Base-by-base conservation (phyloP, 2,888 invertebrate species). In the Odontocolon sp. region DNA sequence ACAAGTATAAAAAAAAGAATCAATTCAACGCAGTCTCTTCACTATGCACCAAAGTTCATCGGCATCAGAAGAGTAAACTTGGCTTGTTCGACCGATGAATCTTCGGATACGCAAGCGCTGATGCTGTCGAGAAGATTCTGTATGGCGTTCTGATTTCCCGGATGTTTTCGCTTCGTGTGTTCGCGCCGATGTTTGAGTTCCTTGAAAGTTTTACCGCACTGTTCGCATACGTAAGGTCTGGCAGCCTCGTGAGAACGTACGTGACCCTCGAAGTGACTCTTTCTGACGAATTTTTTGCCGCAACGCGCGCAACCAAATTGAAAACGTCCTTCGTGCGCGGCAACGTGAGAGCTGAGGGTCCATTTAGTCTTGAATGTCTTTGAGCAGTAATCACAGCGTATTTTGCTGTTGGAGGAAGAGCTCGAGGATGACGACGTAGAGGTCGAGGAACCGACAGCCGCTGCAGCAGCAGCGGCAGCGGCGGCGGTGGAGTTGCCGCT, bases 181-280 rank as follows among this genome's bases (percentile, higher is more conserved):
- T 90, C 91, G 0, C 90, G 85, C 36, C 88, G 87, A 76, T 91
- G 90, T 61, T 91, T 91, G 5, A 88, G 73, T 72, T 90, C 89
- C 67, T 90, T 90, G 76, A 90, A 91, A 1, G 89, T 87, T 75
- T 89, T 87, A 6, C 90, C 90, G 52, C 91, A 90, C 28, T 87
- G 86, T 18, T 90, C 88, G 77, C 90, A 91, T 1, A 87, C 86
- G 64, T 87, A 91, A 0, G 91, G 91, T 8, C 91, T 80, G 0
- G 89, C 87, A 1, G 89, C 88, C 36, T 90, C 89, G 67, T 91
- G 91, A 0, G 90, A 88, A 4, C 89, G 85, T 9, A 90, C 84
- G 64, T 91, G 91, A 0, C 90, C 87, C 63, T 90, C 89, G 56
- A 89, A 91, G 56, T 91, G 91, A 18, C 90, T 90, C 68, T 91